phyloP scores from a whole-genome alignment of 2,113 vertebrate genomes.

The Macquaria australasica region DNA sequence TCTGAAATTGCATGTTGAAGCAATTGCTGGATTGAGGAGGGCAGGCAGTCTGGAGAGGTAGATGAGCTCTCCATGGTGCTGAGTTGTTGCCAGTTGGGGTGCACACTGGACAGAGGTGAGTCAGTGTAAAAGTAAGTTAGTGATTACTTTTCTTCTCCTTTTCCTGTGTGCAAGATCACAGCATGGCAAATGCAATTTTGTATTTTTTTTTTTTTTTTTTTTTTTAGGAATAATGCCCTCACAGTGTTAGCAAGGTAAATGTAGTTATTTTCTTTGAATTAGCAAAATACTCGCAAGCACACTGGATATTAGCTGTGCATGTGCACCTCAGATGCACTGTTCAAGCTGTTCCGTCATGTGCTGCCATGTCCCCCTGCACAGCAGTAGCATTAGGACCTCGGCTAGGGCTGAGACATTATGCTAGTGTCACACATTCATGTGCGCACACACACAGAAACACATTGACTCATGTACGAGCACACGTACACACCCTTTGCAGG shows the following conservation, averaged over 20 bases:
- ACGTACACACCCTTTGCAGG: constrained; percentile 24
- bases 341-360: constrained; percentile 74
- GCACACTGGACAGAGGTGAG: constrained; percentile 37
- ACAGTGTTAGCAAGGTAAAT: background rate
- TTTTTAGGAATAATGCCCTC: background rate
- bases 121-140: constrained; percentile 29
- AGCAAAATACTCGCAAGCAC: background rate
- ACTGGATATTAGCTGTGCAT: constrained; percentile 13
- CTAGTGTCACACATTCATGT: constrained; percentile 18
- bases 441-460: background rate
- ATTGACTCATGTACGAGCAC: background rate
- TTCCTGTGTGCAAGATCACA: constrained; percentile 5
- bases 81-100: constrained; percentile 44
- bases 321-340: constrained; percentile 44
- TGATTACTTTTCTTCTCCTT: constrained; percentile 43
- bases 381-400: constrained; percentile 60
- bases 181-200: background rate
- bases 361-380: constrained; percentile 71
- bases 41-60: constrained; percentile 47
- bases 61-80: constrained; percentile 64
- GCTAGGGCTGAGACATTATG: constrained; percentile 60
- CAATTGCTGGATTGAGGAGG: constrained; percentile 64
- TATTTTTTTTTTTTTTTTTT: background rate
- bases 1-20: constrained; percentile 76
- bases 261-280: background rate